Evolutionary conservation across 2,113 vertebrate species (phyloP), one percentile per base, ranked within the genome.

Genomic region (Forbesichthys agassizii): DNA sequence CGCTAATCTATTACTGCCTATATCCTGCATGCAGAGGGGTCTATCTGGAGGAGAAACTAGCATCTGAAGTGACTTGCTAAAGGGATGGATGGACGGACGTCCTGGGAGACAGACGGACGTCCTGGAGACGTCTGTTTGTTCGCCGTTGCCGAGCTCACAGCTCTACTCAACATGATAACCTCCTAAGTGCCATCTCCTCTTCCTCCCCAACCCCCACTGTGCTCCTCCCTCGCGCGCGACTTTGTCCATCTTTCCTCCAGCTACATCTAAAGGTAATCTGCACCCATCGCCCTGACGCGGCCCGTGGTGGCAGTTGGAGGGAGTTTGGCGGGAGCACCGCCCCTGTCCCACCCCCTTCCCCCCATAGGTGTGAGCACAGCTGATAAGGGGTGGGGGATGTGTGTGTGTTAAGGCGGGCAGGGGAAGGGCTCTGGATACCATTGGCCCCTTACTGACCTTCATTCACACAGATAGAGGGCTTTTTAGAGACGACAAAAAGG

Each of bases 201-300:
- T 42, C 49, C 53, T 16, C 68, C 52, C 69, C 73, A 71, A 56
- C 65, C 58, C 73, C 66, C 66, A 63, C 74, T 66, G 51, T 33
- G 65, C 69, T 66, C 68, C 69, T 58, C 54, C 66, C 64, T 64
- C 64, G 16, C 52, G 14, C 58, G 75, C 66, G 64, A 46, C 72
- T 51, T 58, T 61, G 11, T 55, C 61, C 66, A 66, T 73, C 27
- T 48, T 69, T 82, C 84, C 79, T 52, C 33, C 68, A 64, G 69
- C 33, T 5, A 70, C 81, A 87, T 88, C 86, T 85, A 91, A 90
- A 91, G 89, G 90, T 92, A 91, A 92, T 90, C 89, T 86, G 61
- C 75, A 75, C 68, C 72, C 75, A 89, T 78, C 75, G 64, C 84
- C 82, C 86, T 84, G 86, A 89, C 84, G 79, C 67, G 75, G 78